phyloP scores from a whole-genome alignment of 2,888 invertebrate genomes.

The Zygothrica quintamaculata region DNA sequence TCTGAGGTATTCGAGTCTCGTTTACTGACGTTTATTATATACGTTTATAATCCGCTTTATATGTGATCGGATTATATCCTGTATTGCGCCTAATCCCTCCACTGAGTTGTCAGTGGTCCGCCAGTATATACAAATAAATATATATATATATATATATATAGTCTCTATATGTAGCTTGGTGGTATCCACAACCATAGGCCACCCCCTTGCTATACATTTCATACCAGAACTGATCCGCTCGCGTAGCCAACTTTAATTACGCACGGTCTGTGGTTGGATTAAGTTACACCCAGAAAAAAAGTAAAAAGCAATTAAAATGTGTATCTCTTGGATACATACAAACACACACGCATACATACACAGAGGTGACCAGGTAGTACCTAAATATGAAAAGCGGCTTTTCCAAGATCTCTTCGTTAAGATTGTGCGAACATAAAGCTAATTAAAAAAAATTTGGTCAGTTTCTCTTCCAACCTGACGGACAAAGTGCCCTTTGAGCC shows the following conservation, averaged over 20 bases:
- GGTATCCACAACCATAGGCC: conserved; percentile 9
- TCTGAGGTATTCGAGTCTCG: neutral
- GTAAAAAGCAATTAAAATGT: conserved; percentile 63
- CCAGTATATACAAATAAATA: no score
- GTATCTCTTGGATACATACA: conserved; percentile 52
- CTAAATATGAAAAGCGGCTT: conserved; percentile 57
- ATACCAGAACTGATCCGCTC: conserved; percentile 64
- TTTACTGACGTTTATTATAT: conserved; percentile 50
- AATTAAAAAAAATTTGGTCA: conserved; percentile 66
- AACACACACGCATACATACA: conserved; percentile 8
- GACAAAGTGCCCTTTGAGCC: conserved; percentile 25
- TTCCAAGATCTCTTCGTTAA: conserved; percentile 57
- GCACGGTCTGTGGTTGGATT: conserved; percentile 64
- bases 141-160: no score
- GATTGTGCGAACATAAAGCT: conserved; percentile 66
- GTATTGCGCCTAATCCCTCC: conserved; percentile 69
- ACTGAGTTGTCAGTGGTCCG: conserved; percentile 6
- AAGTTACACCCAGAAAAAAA: conserved; percentile 55
- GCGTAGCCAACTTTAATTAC: conserved; percentile 72
- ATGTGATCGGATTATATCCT: conserved; percentile 79
- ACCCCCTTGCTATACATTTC: conserved; percentile 14
- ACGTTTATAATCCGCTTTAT: conserved; percentile 76
- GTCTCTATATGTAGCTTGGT: conserved; percentile 1
- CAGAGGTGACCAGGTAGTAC: conserved; percentile 29
- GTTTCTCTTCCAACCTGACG: no score